Conservation (phyloP, 1,140 invertebrate species). For the Hypothenemus hampei region DNA sequence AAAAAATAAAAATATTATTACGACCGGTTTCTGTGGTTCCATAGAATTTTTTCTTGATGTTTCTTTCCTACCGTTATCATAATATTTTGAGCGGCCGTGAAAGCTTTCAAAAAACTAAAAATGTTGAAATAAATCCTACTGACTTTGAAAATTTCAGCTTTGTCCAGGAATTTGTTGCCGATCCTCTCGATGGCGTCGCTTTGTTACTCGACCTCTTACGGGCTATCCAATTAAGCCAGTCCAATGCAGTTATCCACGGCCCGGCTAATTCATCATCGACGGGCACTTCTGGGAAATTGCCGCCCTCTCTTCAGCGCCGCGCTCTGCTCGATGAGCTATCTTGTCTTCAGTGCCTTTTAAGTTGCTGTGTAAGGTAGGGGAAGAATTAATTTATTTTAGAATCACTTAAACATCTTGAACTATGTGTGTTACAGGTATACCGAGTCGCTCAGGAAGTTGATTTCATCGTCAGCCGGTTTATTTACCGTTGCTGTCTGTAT, state of each 20-base stretch:
- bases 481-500: conserved; percentile 83
- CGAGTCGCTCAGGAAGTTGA: conserved; percentile 67
- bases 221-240: conserved; percentile 73
- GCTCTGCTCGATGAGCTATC: conserved; percentile 82
- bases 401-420: not conserved
- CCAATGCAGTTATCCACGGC: conserved; percentile 38
- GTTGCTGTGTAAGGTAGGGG: conserved; percentile 60
- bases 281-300: conserved; percentile 48
- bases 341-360: conserved; percentile 80
- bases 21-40: too few species aligned
- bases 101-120: too few species aligned
- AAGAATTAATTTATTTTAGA: not conserved
- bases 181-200: conserved; percentile 76
- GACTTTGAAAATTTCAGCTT: too few species aligned
- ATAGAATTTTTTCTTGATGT: too few species aligned
- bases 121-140: too few species aligned
- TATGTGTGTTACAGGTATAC: conserved; percentile 48
- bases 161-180: conserved; percentile 81
- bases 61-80: too few species aligned
- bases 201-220: conserved; percentile 75
- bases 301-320: conserved; percentile 58
- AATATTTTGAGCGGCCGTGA: too few species aligned
- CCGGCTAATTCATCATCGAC: conserved; percentile 38
- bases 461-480: conserved; percentile 73
- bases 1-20: too few species aligned